Percentiles rank a stretch among this genome's conserved stretches.
phyloP scores from a whole-genome alignment of 2,113 vertebrate species.

The Halichoerus grypus region DNA sequence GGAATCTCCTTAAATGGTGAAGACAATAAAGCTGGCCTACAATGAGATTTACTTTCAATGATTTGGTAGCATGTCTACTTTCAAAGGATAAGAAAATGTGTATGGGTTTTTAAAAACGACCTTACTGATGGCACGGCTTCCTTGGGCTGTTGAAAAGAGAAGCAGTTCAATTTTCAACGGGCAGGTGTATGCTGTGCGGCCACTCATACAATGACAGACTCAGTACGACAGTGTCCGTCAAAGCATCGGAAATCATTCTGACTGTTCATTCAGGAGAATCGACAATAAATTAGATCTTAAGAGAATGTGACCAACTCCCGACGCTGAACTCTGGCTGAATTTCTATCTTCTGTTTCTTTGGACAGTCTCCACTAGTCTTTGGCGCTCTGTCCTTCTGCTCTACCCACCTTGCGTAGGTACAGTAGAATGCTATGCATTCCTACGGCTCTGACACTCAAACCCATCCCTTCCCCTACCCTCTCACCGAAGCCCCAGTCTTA shows the following conservation, averaged over 20 bases:
- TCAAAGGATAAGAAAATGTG: conserved; percentile 41
- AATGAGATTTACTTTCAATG: conserved; percentile 54
- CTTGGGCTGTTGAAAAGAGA: conserved; percentile 50
- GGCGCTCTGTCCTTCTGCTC: not conserved
- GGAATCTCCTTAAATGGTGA: not conserved
- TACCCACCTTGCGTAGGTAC: no score
- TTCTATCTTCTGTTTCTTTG: not conserved
- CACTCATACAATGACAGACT: not conserved
- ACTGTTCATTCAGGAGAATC: not conserved
- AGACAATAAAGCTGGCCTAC: not conserved
- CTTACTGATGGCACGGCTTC: not conserved
- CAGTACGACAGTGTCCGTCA: not conserved
- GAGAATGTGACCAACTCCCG: not conserved
- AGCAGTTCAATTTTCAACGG: not conserved
- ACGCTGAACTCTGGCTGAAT: not conserved
- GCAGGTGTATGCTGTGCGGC: not conserved
- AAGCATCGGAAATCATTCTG: conserved; percentile 38
- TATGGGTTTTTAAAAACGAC: conserved; percentile 11
- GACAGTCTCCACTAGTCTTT: not conserved
- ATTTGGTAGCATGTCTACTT: not conserved
- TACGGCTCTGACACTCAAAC: not conserved
- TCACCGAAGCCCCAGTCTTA: not conserved
- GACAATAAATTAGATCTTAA: not conserved
- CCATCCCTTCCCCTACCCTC: not conserved
- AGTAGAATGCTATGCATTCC: not conserved